phyloP scores from a whole-genome alignment of 1,140 invertebrate genomes.

The Globodera rostochiensis region DNA sequence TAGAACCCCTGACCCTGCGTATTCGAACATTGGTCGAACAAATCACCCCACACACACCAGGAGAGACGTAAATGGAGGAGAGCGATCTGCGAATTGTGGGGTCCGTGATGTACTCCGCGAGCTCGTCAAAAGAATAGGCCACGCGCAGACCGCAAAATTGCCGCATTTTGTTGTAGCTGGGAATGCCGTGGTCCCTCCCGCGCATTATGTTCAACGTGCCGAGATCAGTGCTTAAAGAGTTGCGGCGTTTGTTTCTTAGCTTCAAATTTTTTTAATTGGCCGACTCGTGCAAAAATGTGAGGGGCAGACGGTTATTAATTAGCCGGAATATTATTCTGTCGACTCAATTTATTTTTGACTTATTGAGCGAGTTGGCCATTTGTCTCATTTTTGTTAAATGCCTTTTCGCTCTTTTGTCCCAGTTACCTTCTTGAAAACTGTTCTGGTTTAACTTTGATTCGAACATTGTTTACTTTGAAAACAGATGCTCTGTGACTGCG shows the following conservation, averaged over 20 bases:
- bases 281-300: neutral
- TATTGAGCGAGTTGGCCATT: neutral
- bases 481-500: constrained; percentile 64
- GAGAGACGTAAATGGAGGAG: constrained; percentile 51
- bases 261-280: constrained; percentile 77
- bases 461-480: constrained; percentile 16
- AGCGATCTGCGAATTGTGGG: constrained; percentile 49
- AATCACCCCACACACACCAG: constrained; percentile 38
- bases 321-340: too few relatives aligned
- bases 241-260: constrained; percentile 73
- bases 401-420: too few relatives aligned
- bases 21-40: too few relatives aligned
- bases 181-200: constrained; percentile 84
- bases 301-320: too few relatives aligned
- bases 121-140: constrained; percentile 75
- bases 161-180: constrained; percentile 79
- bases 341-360: too few relatives aligned
- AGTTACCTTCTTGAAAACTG: too few relatives aligned
- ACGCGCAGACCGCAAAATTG: constrained; percentile 75
- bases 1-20: too few relatives aligned
- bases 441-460: too few relatives aligned
- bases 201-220: constrained; percentile 72
- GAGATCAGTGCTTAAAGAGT: constrained; percentile 55
- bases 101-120: constrained; percentile 68
- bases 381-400: neutral